Percentiles rank a stretch among this genome's conserved stretches.
Conservation (phyloP, 2,888 invertebrate genomes). For the Elgonia sp. region DNA sequence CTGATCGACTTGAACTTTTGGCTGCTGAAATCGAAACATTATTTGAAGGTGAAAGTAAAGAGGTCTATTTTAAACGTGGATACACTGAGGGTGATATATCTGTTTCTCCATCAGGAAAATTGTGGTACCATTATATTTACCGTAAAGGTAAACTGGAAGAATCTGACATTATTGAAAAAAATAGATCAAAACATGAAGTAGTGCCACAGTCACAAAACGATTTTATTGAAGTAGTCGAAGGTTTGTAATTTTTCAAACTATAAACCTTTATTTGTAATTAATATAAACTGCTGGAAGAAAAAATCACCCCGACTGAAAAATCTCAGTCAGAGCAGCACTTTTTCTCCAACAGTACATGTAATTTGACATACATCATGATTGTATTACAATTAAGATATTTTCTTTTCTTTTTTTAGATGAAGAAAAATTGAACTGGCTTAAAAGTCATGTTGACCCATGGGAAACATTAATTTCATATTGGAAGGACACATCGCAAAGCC, state of each 20-base stretch:
- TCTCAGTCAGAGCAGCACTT: too few relatives aligned
- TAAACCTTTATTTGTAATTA: too few relatives aligned
- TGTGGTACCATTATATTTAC: conserved; percentile 54
- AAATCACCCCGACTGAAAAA: too few relatives aligned
- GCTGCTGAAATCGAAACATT: conserved; percentile 28
- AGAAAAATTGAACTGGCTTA: conserved; percentile 20
- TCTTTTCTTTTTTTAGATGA: not conserved
- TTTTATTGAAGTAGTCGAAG: too few relatives aligned
- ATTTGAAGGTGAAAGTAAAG: conserved; percentile 31
- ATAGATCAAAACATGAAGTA: conserved; percentile 3
- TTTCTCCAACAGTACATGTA: not conserved
- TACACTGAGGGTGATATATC: conserved; percentile 21
- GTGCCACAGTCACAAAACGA: not conserved
- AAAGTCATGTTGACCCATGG: conserved; percentile 14
- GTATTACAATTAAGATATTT: not conserved
- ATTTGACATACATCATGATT: not conserved
- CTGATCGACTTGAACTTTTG: conserved; percentile 29
- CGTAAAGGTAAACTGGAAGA: conserved; percentile 33
- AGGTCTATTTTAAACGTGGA: conserved; percentile 31
- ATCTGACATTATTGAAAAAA: conserved; percentile 1
- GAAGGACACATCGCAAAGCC: not conserved
- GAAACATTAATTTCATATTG: not conserved
- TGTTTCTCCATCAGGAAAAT: conserved; percentile 23
- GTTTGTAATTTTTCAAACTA: too few relatives aligned
- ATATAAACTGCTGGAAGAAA: too few relatives aligned